A percentile compares a stretch with the other conserved stretches of the same genome.
phyloP scores from a whole-genome alignment of 2,888 invertebrate genomes.

The Parnassius orleans region DNA sequence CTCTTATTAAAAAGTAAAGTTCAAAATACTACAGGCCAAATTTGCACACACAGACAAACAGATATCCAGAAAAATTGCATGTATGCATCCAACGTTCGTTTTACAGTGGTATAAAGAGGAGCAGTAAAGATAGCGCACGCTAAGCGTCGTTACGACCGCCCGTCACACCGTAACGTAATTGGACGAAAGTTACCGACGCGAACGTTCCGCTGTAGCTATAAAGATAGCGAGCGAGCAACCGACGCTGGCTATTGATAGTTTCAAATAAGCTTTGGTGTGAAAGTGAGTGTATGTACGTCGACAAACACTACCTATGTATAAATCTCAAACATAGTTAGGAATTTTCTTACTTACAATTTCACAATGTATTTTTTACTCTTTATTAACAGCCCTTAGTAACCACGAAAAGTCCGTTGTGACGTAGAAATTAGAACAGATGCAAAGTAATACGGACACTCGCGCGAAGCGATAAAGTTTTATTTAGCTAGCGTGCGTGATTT shows the following conservation, averaged over 20 bases:
- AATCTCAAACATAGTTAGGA: too few relatives aligned
- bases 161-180: slow-evolving; percentile 10
- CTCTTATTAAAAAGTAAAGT: too few relatives aligned
- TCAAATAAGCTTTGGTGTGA: slow-evolving; percentile 1
- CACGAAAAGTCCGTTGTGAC: too few relatives aligned
- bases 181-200: slow-evolving; percentile 1
- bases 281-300: not conserved
- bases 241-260: slow-evolving; percentile 6
- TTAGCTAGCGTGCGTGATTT: too few relatives aligned
- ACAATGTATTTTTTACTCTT: too few relatives aligned
- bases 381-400: too few relatives aligned
- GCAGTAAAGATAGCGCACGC: slow-evolving; percentile 12
- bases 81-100: not conserved
- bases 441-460: too few relatives aligned
- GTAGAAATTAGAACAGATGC: too few relatives aligned
- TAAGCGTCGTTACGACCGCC: slow-evolving; percentile 6
- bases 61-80: slow-evolving; percentile 2
- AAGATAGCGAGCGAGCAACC: slow-evolving; percentile 8
- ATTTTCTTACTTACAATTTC: too few relatives aligned
- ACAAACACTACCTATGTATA: not conserved
- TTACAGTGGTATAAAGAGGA: slow-evolving; percentile 6
- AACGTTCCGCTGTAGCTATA: slow-evolving; percentile 3
- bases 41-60: not conserved
- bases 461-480: too few relatives aligned
- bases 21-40: not conserved